Conservation (phyloP, 2,888 invertebrate genomes). For the Geotrupes spiniger region DNA sequence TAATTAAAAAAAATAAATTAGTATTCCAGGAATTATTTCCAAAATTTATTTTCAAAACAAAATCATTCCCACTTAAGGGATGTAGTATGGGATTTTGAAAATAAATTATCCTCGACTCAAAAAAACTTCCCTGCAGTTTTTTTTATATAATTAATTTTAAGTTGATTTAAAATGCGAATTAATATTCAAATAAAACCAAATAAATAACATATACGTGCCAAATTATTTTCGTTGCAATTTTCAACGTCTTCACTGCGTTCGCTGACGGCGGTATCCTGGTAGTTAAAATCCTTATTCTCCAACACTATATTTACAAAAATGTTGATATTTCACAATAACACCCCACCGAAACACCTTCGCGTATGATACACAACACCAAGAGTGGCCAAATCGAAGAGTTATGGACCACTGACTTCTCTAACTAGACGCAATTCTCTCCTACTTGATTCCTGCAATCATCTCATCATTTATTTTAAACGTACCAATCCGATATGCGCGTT, state of each 20-base stretch:
- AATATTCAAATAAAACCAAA: neutral
- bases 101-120: no score
- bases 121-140: no score
- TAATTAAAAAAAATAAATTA: no score
- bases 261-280: neutral
- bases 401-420: constrained; percentile 31
- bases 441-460: constrained; percentile 30
- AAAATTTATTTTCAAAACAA: no score
- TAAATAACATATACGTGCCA: neutral
- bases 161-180: no score
- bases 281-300: constrained; percentile 2
- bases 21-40: no score
- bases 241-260: neutral
- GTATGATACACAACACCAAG: constrained; percentile 12
- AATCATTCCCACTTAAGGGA: no score
- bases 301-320: constrained; percentile 2
- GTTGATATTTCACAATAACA: neutral
- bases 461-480: constrained; percentile 30
- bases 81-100: no score
- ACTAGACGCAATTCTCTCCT: constrained; percentile 26
- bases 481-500: constrained; percentile 28
- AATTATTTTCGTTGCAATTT: neutral
- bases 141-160: no score
- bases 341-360: constrained; percentile 4
- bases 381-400: constrained; percentile 30